A percentile compares a stretch with the other conserved stretches of the same genome.
Evolutionary conservation across 2,113 vertebrate species (phyloP).

Genomic region (Smithornis capensis): DNA sequence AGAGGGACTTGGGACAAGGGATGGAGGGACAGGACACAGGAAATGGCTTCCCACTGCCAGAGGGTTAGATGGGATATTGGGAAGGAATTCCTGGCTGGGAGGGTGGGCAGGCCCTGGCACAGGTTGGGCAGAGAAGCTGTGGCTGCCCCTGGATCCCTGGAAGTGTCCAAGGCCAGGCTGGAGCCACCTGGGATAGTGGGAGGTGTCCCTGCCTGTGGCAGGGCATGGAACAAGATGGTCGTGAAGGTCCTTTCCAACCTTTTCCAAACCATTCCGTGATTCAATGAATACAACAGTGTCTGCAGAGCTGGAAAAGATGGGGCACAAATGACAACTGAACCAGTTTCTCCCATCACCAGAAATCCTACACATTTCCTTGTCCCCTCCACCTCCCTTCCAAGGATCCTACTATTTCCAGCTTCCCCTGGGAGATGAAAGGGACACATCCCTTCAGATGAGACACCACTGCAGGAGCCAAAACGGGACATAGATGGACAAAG

Average conservation of each 20-base stretch:
- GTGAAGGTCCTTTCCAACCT: background rate
- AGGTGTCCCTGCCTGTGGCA: background rate
- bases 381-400: background rate
- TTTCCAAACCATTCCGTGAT: background rate
- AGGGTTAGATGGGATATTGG: background rate
- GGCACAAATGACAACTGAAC: background rate
- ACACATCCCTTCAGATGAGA: fast-evolving
- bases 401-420: background rate
- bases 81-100: background rate
- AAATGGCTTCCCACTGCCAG: background rate
- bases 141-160: background rate
- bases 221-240: fast-evolving
- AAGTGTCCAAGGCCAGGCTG: background rate
- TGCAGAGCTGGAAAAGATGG: background rate
- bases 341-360: background rate
- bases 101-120: background rate
- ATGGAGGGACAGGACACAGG: background rate
- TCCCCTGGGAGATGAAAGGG: background rate
- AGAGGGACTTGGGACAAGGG: background rate
- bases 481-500: fast-evolving
- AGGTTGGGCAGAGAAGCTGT: background rate
- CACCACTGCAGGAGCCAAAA: background rate
- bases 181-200: background rate
- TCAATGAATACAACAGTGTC: background rate
- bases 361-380: background rate